Conservation (phyloP, 35 echinoderm and acorn worm genomes). For the Ptychodera flava region DNA sequence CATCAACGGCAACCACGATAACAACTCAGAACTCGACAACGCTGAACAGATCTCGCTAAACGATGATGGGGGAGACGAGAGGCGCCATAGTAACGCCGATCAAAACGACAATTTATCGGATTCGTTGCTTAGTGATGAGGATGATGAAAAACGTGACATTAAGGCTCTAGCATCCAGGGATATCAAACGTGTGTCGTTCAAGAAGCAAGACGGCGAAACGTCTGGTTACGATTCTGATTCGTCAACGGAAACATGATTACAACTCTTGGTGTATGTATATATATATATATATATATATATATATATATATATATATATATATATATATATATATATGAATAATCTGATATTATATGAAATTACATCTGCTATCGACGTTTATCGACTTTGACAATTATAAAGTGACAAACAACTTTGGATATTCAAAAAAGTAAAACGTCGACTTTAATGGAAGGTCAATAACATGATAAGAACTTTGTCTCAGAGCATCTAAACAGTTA, state of each 20-base stretch:
- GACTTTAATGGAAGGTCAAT: too few species aligned
- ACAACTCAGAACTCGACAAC: too few species aligned
- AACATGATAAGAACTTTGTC: too few species aligned
- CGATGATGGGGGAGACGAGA: background rate
- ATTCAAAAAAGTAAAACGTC: too few species aligned
- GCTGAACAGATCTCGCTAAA: background rate
- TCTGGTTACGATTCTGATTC: background rate
- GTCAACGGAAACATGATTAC: background rate
- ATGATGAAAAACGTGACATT: too few species aligned
- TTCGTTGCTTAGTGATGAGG: background rate
- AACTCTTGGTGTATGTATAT: background rate
- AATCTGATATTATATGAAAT: too few species aligned
- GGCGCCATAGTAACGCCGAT: background rate
- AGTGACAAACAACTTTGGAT: too few species aligned
- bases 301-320: constrained; percentile 3
- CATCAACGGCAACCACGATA: background rate
- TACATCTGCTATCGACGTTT: too few species aligned
- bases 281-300: constrained; percentile 3
- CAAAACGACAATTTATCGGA: background rate
- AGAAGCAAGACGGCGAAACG: background rate
- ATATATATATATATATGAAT: background rate
- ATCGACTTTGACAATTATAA: too few species aligned
- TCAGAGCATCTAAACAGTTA: too few species aligned
- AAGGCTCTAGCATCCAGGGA: background rate
- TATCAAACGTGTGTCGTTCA: background rate